Evolutionary conservation across 1,140 invertebrate genomes (phyloP).

Genomic region (Habropoda laboriosa): DNA sequence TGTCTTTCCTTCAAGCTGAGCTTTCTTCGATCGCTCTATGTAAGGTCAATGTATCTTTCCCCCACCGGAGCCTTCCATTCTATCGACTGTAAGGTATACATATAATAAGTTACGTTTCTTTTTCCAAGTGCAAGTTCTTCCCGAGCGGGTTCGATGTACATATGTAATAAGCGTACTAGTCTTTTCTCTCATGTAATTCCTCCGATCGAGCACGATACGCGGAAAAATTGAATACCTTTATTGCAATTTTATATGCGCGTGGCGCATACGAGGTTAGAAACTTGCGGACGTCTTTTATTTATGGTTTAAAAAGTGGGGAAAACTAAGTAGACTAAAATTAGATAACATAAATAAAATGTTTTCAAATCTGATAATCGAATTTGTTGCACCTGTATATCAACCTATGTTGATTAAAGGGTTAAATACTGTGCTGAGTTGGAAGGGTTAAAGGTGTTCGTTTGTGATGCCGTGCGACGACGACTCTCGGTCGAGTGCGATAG

Average conservation of each 20-base stretch:
- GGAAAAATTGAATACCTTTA: too few species aligned
- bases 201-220: constrained; percentile 18
- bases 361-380: too few species aligned
- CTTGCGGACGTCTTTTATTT: too few species aligned
- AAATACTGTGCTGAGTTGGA: too few species aligned
- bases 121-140: constrained; percentile 11
- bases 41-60: constrained; percentile 33
- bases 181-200: neutral
- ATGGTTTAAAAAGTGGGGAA: too few species aligned
- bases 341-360: too few species aligned
- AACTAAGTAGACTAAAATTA: too few species aligned
- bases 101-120: constrained; percentile 24
- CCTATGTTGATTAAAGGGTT: neutral
- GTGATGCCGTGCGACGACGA: neutral
- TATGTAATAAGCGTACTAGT: constrained; percentile 13
- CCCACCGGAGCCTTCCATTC: constrained; percentile 1
- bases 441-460: neutral
- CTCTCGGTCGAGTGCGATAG: neutral
- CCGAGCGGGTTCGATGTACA: constrained; percentile 17
- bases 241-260: too few species aligned
- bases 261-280: too few species aligned
- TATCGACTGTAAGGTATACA: constrained; percentile 25
- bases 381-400: too few species aligned
- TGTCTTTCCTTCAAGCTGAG: constrained; percentile 5
- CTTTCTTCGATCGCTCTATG: constrained; percentile 23